phyloP scores from a whole-genome alignment of 2,888 invertebrate genomes.

The Drosophila niveifrons region DNA sequence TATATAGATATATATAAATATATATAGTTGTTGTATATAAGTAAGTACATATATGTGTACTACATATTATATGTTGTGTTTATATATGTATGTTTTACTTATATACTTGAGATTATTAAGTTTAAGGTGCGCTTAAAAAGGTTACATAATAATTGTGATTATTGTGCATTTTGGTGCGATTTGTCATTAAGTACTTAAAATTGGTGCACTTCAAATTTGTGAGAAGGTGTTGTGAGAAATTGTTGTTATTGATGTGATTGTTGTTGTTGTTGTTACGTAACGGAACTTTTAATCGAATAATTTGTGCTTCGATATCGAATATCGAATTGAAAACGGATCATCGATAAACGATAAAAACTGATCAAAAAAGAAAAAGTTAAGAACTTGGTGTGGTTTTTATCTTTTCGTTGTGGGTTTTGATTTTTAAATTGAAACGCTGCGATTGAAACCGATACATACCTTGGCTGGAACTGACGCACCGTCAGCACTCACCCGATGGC shows the following conservation, averaged over 20 bases:
- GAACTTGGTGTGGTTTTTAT: not conserved
- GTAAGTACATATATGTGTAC: slow-evolving; percentile 25
- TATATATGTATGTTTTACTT: slow-evolving; percentile 22
- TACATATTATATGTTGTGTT: slow-evolving; percentile 8
- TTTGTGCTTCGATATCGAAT: not conserved
- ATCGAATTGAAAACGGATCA: slow-evolving; percentile 16
- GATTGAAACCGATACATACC: slow-evolving; percentile 90
- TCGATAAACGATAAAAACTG: slow-evolving; percentile 12
- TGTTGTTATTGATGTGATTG: not conserved
- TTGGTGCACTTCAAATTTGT: slow-evolving; percentile 65
- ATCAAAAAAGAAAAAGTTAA: no score
- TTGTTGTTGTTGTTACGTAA: slow-evolving; percentile 12
- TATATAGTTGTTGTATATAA: slow-evolving; percentile 4
- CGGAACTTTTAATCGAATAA: not conserved
- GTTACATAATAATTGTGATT: slow-evolving; percentile 58
- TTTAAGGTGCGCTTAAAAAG: slow-evolving; percentile 51
- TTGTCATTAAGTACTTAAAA: slow-evolving; percentile 34
- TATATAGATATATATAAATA: slow-evolving; percentile 16
- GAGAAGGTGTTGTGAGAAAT: slow-evolving; percentile 31
- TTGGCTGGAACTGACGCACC: slow-evolving; percentile 90
- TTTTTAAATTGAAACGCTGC: slow-evolving; percentile 65
- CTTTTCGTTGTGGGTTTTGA: not conserved
- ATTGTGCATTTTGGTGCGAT: slow-evolving; percentile 58
- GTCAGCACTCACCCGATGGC: slow-evolving; percentile 96
- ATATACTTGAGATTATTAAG: slow-evolving; percentile 29